Base-by-base conservation (phyloP, 1,140 invertebrate genomes). In the Leptinotarsa lineolata region DNA sequence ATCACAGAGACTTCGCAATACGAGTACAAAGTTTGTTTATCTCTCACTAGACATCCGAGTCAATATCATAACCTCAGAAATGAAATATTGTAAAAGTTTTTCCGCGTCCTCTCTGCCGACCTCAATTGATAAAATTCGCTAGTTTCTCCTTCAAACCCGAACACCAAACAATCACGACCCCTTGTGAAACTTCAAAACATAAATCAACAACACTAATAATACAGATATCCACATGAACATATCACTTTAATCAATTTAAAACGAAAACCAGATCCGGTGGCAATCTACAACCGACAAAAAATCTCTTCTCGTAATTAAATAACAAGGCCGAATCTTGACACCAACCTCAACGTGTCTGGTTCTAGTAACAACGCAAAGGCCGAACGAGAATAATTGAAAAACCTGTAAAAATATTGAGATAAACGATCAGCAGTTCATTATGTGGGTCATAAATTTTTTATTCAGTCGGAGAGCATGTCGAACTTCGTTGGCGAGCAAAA, bases 401-500 rank as follows among this genome's bases (percentile, higher is more conserved):
- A 66, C 30, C 39, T 39, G 64, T 30, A 66, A 66, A 66, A 66
- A 66, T 44, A 39, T 39, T 39, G 64, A 39, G 64, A 44, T 66
- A 66, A 66, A 66, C 30, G 30, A 63, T 44, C 30, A 24, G 64
- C 64, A 8, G 30, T 44, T 66, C 30, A 66, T 66, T 24, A 66
- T 66, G 64, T 66, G 64, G 64, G 64, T 66, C 64, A 66, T 66
- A 66, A 66, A 46, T 66, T 66, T 66, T 39, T 66, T 39, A 66
- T 66, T 66, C 8, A 12, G 39, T 46, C 39, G 30, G 22, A 15
- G 12, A 44, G 22, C 22, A 39, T 11, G 64, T 66, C n/a, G 48
- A 54, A 54, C 48, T 16, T 15, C 15, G 2, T 54, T 54, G 4
- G 48, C 15, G 48, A 54, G 48, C 48, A 54, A 54, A 54, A 54